phyloP scores from a whole-genome alignment of 2,113 vertebrate species.

The Periophthalmus modestus region DNA sequence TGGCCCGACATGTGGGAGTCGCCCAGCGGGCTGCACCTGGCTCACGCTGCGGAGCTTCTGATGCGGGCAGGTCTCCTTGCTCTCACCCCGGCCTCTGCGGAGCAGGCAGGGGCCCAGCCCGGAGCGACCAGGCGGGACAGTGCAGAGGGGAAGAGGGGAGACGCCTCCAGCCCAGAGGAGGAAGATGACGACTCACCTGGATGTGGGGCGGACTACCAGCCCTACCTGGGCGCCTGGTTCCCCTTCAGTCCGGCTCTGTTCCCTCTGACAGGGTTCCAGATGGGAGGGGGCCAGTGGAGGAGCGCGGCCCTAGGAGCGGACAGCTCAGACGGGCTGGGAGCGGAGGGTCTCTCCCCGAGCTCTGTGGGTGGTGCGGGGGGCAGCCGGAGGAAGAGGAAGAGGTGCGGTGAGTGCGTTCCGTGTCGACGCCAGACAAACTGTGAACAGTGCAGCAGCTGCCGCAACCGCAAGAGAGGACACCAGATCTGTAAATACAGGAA shows the following conservation, averaged over 20 bases:
- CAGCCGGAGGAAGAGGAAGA: slow-evolving; percentile 96
- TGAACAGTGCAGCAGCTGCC: slow-evolving; percentile 99
- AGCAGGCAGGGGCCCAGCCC: slow-evolving; percentile 64
- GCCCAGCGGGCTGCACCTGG: slow-evolving; percentile 93
- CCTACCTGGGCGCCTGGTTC: slow-evolving; percentile 86
- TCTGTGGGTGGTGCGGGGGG: slow-evolving; percentile 83
- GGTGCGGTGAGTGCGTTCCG: slow-evolving; percentile 96
- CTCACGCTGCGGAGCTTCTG: slow-evolving; percentile 94
- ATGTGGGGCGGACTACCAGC: slow-evolving; percentile 92
- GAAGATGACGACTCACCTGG: slow-evolving; percentile 85
- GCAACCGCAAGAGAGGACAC: slow-evolving; percentile 99
- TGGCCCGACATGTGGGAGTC: slow-evolving; percentile 88
- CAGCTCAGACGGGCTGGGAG: slow-evolving; percentile 92
- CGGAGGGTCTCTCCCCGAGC: slow-evolving; percentile 86
- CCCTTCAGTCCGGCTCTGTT: slow-evolving; percentile 97
- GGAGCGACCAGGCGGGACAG: slow-evolving; percentile 59
- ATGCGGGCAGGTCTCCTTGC: slow-evolving; percentile 91
- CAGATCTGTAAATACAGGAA: slow-evolving; percentile 99
- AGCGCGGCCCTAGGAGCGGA: slow-evolving; percentile 75
- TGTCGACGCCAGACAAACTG: slow-evolving; percentile 98
- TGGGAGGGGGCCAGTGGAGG: slow-evolving; percentile 85
- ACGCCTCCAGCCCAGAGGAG: slow-evolving; percentile 81
- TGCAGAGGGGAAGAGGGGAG: slow-evolving; percentile 75
- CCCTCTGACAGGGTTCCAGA: slow-evolving; percentile 93
- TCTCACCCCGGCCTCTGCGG: slow-evolving; percentile 65